Conservation (phyloP, 2,888 invertebrate genomes). For the Lapara coniferarum region DNA sequence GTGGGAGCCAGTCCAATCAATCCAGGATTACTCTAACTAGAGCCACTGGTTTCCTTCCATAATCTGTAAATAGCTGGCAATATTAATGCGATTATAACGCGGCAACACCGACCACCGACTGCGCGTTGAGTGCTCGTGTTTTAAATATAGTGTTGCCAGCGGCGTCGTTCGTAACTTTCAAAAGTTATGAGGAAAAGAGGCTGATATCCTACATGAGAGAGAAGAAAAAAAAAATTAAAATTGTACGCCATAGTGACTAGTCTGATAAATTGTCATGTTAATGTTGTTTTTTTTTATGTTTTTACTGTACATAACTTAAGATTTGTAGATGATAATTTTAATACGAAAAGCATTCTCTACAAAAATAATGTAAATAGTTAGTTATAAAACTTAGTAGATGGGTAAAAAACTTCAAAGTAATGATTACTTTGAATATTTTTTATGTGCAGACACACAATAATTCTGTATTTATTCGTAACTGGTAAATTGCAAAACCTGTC, state of each 20-base stretch:
- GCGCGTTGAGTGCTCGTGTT: slow-evolving; percentile 5
- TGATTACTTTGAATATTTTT: too few species aligned
- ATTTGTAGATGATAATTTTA: not conserved
- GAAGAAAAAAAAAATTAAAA: too few species aligned
- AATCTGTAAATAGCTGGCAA: slow-evolving; percentile 12
- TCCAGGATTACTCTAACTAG: slow-evolving; percentile 36
- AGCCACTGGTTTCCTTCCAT: slow-evolving; percentile 35
- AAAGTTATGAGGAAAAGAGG: too few species aligned
- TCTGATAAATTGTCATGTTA: too few species aligned
- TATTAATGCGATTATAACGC: slow-evolving; percentile 26
- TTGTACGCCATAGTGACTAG: too few species aligned
- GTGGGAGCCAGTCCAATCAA: slow-evolving; percentile 47
- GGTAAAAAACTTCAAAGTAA: not conserved
- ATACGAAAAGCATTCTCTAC: too few species aligned
- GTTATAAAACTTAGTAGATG: not conserved
- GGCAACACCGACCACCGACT: slow-evolving; percentile 25
- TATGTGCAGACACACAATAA: not conserved
- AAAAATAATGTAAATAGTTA: not conserved
- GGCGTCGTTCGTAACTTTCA: not conserved
- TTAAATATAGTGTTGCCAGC: not conserved
- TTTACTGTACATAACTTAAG: too few species aligned
- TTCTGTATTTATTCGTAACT: not conserved
- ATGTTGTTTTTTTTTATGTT: too few species aligned
- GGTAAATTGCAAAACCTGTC: not conserved
- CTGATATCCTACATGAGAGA: too few species aligned